Evolutionary conservation across 2,797 vertebrate genomes (phyloP).

Genomic region (Eremophila alpestris): DNA sequence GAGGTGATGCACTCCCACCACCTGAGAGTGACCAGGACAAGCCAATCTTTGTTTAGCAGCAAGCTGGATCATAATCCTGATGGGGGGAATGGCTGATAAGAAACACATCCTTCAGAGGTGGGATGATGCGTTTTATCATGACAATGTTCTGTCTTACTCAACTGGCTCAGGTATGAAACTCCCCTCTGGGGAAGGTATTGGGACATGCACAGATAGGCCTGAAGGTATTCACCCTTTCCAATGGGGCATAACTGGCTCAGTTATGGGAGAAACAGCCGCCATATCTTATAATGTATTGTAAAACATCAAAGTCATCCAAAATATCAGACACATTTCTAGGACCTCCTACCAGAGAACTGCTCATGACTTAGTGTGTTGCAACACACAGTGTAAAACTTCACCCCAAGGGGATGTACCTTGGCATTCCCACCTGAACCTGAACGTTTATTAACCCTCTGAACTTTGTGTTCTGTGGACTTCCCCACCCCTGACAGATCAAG

Average conservation of each 20-base stretch:
- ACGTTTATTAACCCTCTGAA: accelerated
- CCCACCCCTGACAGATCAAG: not conserved
- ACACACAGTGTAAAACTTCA: not conserved
- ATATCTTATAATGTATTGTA: not conserved
- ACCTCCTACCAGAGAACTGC: not conserved
- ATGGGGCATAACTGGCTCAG: not conserved
- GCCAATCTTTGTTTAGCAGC: not conserved
- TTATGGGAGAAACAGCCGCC: not conserved
- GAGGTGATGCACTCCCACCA: accelerated
- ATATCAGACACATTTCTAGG: not conserved
- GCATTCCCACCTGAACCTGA: accelerated
- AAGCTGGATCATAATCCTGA: not conserved
- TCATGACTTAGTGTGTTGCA: not conserved
- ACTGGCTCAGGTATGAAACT: not conserved
- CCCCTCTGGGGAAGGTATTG: too few species aligned
- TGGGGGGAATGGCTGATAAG: accelerated
- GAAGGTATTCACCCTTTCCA: not conserved
- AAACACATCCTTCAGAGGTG: not conserved
- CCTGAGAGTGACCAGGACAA: not conserved
- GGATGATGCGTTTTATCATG: not conserved
- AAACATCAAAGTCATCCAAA: not conserved
- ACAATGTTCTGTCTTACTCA: not conserved
- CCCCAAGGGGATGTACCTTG: too few species aligned
- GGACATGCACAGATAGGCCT: not conserved
- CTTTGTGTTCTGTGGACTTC: not conserved